Conservation (phyloP, 1,140 invertebrate genomes). For the Drosophila dunni region DNA sequence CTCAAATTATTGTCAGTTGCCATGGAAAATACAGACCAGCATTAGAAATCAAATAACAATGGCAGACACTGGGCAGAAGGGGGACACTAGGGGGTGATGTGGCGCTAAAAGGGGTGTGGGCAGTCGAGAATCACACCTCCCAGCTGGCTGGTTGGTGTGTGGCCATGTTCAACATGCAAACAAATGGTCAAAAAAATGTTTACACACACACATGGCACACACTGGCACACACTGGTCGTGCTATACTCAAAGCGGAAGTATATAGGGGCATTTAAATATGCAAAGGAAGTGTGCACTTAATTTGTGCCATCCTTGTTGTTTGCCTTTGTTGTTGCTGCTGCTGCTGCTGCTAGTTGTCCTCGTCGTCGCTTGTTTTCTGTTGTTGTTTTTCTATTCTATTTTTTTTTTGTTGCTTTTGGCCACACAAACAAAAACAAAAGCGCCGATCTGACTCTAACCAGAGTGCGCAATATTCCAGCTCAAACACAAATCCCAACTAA, state of each 20-base stretch:
- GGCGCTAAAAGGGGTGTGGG: not conserved
- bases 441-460: constrained; percentile 74
- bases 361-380: constrained; percentile 34
- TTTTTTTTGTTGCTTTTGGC: constrained; percentile 26
- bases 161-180: constrained; percentile 79
- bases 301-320: constrained; percentile 81
- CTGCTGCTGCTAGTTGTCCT: constrained; percentile 46
- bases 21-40: constrained; percentile 35
- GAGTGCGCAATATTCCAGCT: constrained; percentile 72
- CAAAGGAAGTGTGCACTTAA: constrained; percentile 82
- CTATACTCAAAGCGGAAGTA: constrained; percentile 75
- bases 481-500: constrained; percentile 81
- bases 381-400: constrained; percentile 36
- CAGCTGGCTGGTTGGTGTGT: constrained; percentile 49
- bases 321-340: constrained; percentile 58
- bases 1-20: constrained; percentile 64
- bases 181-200: constrained; percentile 77
- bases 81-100: constrained; percentile 19
- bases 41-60: constrained; percentile 81
- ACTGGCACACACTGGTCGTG: constrained; percentile 16
- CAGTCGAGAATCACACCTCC: constrained; percentile 23
- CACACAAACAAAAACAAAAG: constrained; percentile 60
- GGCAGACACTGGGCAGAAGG: constrained; percentile 18
- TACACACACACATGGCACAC: constrained; percentile 50
- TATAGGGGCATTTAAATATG: constrained; percentile 83